Base-by-base conservation (phyloP, 2,888 invertebrate genomes). In the Leptogaster cylindrica region DNA sequence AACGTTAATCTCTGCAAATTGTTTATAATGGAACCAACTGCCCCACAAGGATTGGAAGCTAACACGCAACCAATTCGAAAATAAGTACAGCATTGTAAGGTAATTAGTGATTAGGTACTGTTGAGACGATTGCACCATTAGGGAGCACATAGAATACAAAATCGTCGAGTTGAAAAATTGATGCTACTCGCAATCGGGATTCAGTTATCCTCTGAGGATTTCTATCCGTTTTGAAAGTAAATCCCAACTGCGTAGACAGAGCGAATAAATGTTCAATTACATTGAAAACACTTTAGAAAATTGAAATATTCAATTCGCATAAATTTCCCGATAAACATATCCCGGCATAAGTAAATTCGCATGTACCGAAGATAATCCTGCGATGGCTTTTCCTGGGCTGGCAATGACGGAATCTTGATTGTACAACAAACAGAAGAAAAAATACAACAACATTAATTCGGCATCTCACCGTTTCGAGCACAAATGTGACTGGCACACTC, bases 311-410 rank as follows among this genome's bases (percentile, higher is more conserved):
- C 69, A 72, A 72, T 69, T 71, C 70, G 69, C 39, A 71, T 71
- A 66, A 71, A 68, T 66, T 70, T 69, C 61, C 68, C 68, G 65
- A 58, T 68, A 71, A 70, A 71, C 70, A 39, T 33, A 65, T 65
- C 50, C 48, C 36, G 46, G 68, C 71, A 70, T 72, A 72, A 72
- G 72, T 72, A 72, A 71, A 70, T 72, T 72, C 71, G 66, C 72
- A 68, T 72, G 71, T 72, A 70, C 67, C 67, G 10, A 14, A 61
- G 66, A 67, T 67, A 67, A 67, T 67, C 50, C 36, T 23, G 20
- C 65, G 65, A 65, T 65, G 50, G 51, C 36, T 51, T 68, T 65
- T 68, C 67, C 63, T 68, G 68, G 67, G 67, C 65, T 61, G 66
- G 68, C 69, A 70, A 69, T 69, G 72, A 71, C 71, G 68, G 69